Percentiles rank a stretch among this genome's conserved stretches.
phyloP scores from a whole-genome alignment of 2,888 invertebrate species.

The Cephus runcator region DNA sequence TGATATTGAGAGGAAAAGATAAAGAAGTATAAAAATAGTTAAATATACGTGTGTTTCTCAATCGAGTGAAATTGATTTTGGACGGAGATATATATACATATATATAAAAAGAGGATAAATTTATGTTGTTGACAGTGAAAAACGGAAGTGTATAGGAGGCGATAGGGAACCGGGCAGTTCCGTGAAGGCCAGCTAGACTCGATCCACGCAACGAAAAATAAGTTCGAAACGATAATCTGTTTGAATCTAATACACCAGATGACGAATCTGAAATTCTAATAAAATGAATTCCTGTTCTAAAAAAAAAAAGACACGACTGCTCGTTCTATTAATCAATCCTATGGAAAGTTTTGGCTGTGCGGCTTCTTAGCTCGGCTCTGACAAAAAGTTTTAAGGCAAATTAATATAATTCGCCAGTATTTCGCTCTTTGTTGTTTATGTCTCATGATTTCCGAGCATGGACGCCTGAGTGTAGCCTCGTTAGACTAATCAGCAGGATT shows the following conservation, averaged over 20 bases:
- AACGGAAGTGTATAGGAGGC: slow-evolving; percentile 38
- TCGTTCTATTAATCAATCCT: neutral
- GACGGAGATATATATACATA: neutral
- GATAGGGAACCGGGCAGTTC: slow-evolving; percentile 37
- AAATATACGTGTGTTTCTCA: neutral
- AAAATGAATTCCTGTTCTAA: slow-evolving; percentile 5
- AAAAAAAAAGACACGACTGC: neutral
- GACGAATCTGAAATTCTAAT: slow-evolving; percentile 4
- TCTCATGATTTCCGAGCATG: slow-evolving; percentile 28
- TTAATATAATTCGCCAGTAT: neutral
- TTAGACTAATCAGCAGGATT: neutral
- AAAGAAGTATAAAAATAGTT: neutral
- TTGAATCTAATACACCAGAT: slow-evolving; percentile 1
- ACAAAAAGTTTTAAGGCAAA: neutral
- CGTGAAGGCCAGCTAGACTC: slow-evolving; percentile 37
- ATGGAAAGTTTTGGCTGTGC: neutral
- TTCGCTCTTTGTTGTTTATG: slow-evolving; percentile 15
- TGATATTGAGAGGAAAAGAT: neutral
- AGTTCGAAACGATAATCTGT: slow-evolving; percentile 36
- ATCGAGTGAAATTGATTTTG: neutral
- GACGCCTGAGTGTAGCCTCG: neutral
- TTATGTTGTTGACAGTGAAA: slow-evolving; percentile 55
- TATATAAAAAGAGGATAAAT: neutral
- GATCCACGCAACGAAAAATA: slow-evolving; percentile 42
- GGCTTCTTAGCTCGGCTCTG: slow-evolving; percentile 1